phyloP scores from a whole-genome alignment of 2,888 invertebrate genomes.

The Ellobium chinense region DNA sequence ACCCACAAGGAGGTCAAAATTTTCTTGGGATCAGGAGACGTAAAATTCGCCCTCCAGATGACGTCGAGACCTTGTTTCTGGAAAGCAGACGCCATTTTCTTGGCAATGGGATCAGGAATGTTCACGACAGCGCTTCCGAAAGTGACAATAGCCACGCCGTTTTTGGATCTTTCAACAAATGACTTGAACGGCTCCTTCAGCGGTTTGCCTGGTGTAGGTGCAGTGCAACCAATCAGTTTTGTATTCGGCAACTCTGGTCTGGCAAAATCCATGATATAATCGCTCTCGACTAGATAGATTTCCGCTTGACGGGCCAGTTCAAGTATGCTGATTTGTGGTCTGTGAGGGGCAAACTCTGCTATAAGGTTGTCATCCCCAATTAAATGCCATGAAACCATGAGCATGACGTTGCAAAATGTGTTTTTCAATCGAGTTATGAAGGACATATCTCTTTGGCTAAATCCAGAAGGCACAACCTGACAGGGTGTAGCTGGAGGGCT shows the following conservation, averaged over 20 bases:
- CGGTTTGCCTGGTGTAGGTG: conserved; percentile 48
- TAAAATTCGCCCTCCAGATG: conserved; percentile 40
- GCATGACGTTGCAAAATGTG: conserved; percentile 10
- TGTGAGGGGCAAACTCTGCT: conserved; percentile 43
- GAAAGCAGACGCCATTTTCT: conserved; percentile 35
- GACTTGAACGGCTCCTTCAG: conserved; percentile 53
- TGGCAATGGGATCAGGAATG: conserved; percentile 7
- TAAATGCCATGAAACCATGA: neutral
- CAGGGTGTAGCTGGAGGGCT: conserved; percentile 36
- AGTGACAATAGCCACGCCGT: conserved; percentile 56
- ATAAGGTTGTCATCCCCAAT: conserved; percentile 17
- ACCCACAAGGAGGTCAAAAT: conserved; percentile 54
- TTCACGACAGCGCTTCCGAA: conserved; percentile 54
- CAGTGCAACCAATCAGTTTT: conserved; percentile 52
- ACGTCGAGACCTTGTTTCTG: conserved; percentile 35
- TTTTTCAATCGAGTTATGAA: conserved; percentile 40
- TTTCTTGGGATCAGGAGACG: conserved; percentile 45
- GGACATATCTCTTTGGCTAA: neutral
- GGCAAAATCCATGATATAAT: conserved; percentile 53
- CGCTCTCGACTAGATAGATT: conserved; percentile 51
- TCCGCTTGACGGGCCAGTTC: conserved; percentile 42
- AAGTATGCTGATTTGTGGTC: conserved; percentile 21
- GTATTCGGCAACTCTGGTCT: conserved; percentile 52
- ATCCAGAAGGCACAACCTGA: conserved; percentile 16
- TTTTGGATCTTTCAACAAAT: conserved; percentile 47